Evolutionary conservation across 1,140 invertebrate genomes (phyloP).

Genomic region (Calephelis virginiensis): DNA sequence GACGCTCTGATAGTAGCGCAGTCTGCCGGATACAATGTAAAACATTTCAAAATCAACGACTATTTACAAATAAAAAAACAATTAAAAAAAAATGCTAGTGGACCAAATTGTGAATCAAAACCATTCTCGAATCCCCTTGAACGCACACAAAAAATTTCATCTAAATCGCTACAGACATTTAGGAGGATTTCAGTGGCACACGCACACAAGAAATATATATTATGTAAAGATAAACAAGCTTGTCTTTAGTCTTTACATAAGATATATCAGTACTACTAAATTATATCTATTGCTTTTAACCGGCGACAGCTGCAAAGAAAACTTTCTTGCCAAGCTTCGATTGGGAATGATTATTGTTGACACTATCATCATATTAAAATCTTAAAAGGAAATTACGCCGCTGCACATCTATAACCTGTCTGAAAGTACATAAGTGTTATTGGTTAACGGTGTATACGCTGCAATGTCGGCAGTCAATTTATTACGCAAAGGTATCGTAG

Average conservation of each 20-base stretch:
- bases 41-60: too few species aligned
- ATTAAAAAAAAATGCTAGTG: too few species aligned
- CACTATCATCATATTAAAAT: slow-evolving; percentile 4
- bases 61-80: too few species aligned
- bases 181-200: too few species aligned
- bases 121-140: too few species aligned
- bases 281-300: background rate
- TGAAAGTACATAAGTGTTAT: slow-evolving; percentile 37
- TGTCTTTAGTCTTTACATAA: background rate
- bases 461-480: slow-evolving; percentile 45
- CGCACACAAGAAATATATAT: too few species aligned
- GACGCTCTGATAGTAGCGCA: too few species aligned
- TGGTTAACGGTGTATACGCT: slow-evolving; percentile 42
- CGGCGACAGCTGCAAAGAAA: slow-evolving; percentile 4
- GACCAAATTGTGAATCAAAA: too few species aligned
- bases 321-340: slow-evolving; percentile 6
- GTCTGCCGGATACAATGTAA: too few species aligned
- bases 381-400: slow-evolving; percentile 19
- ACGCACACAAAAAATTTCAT: too few species aligned
- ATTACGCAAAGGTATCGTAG: slow-evolving; percentile 45
- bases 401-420: slow-evolving; percentile 22
- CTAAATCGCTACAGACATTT: too few species aligned
- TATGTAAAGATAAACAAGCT: too few species aligned
- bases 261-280: background rate
- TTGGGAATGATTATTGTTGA: slow-evolving; percentile 11